Conservation (phyloP, 2,113 vertebrate genomes). For the Xenotilapia leptura region DNA sequence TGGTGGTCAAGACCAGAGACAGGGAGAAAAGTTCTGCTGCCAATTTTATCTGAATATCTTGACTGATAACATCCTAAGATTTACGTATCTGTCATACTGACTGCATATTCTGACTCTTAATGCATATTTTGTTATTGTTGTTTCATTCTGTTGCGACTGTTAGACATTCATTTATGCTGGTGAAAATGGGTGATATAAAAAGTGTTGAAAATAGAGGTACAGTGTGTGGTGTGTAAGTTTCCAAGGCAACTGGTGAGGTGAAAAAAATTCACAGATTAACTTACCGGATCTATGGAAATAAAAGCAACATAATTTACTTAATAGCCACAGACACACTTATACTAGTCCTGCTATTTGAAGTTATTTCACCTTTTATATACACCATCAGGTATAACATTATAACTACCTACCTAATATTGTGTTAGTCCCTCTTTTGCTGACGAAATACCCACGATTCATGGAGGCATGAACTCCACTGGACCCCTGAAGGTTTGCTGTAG, state of each 20-base stretch:
- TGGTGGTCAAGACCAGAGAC: no score
- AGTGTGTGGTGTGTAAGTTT: neutral
- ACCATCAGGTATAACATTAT: neutral
- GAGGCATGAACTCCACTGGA: neutral
- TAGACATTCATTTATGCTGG: neutral
- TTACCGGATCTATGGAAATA: neutral
- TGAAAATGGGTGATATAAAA: neutral
- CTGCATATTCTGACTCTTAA: neutral
- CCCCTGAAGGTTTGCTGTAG: neutral
- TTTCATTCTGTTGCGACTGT: neutral
- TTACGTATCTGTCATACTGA: neutral
- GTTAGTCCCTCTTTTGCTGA: neutral
- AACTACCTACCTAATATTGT: neutral
- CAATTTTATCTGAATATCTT: neutral
- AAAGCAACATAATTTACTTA: neutral
- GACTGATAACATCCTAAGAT: neutral
- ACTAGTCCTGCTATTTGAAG: neutral
- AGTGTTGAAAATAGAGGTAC: neutral
- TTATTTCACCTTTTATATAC: neutral
- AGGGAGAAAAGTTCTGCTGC: neutral
- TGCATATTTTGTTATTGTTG: no score
- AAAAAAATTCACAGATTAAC: neutral
- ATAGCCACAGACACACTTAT: neutral
- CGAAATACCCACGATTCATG: neutral
- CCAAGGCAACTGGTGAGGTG: neutral